Evolutionary conservation across 2,113 vertebrate species (phyloP).

Genomic region (Ariopsis seemanni): DNA sequence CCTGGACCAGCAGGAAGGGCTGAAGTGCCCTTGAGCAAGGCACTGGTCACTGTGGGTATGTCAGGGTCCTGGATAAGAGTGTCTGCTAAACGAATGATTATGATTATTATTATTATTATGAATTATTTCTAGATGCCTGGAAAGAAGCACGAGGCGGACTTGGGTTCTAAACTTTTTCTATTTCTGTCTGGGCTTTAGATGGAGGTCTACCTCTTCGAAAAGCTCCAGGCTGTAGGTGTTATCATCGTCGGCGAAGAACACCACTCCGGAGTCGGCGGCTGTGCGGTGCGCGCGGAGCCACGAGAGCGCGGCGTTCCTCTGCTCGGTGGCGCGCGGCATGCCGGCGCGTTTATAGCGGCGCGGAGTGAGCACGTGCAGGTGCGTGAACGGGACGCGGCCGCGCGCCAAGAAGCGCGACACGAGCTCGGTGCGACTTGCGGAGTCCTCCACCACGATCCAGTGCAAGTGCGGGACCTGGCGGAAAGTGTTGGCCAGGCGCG

Average conservation of each 20-base stretch:
- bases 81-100: too few relatives aligned
- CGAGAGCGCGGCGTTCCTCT: constrained; percentile 88
- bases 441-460: constrained; percentile 95
- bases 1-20: too few relatives aligned
- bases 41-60: too few relatives aligned
- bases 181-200: neutral
- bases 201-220: constrained; percentile 85
- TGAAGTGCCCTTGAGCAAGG: too few relatives aligned
- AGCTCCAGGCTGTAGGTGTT: constrained; percentile 99
- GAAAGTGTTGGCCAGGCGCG: constrained; percentile 89
- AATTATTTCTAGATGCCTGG: neutral
- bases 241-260: constrained; percentile 98
- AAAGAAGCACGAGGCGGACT: neutral
- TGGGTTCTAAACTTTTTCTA: neutral
- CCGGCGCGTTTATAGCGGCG: constrained; percentile 90
- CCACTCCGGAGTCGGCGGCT: constrained; percentile 80
- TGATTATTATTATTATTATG: too few relatives aligned
- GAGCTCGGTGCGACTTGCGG: constrained; percentile 82
- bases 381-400: constrained; percentile 83
- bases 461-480: constrained; percentile 91
- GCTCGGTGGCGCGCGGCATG: constrained; percentile 92
- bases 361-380: constrained; percentile 90
- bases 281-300: constrained; percentile 87
- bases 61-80: too few relatives aligned
- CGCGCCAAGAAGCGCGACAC: constrained; percentile 85